Evolutionary conservation across 2,888 invertebrate species (phyloP).

Genomic region (Endomychus coccineus): DNA sequence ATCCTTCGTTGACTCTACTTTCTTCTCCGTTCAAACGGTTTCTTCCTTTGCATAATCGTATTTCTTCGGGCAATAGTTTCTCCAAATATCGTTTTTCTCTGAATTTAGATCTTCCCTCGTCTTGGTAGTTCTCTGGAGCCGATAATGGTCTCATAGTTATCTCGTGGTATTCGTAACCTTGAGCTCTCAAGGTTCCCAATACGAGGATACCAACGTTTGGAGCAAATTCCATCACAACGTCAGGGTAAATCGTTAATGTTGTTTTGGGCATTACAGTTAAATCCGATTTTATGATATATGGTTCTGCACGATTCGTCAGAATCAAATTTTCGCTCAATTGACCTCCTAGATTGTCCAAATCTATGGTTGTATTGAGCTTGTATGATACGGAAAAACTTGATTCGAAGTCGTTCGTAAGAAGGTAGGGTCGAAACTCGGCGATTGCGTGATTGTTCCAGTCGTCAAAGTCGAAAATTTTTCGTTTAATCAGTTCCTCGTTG

Average conservation of each 20-base stretch:
- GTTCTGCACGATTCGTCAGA: constrained; percentile 55
- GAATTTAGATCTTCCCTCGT: constrained; percentile 35
- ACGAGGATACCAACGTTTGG: constrained; percentile 95
- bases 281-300: constrained; percentile 79
- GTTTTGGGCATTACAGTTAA: constrained; percentile 95
- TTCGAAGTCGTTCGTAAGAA: constrained; percentile 69
- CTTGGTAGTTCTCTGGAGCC: constrained; percentile 33
- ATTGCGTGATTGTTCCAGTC: constrained; percentile 99
- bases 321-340: constrained; percentile 61
- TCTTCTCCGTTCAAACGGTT: constrained; percentile 58
- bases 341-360: constrained; percentile 68
- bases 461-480: constrained; percentile 93
- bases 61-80: constrained; percentile 54
- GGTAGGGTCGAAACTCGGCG: constrained; percentile 82
- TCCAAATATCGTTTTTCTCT: constrained; percentile 49
- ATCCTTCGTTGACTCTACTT: constrained; percentile 65
- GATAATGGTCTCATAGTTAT: constrained; percentile 68
- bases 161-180: constrained; percentile 67
- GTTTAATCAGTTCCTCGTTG: constrained; percentile 64
- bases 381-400: constrained; percentile 67
- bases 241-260: constrained; percentile 77
- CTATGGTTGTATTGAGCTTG: constrained; percentile 49
- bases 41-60: constrained; percentile 71
- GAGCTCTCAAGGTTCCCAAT: constrained; percentile 79
- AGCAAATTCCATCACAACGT: constrained; percentile 86